A percentile compares a stretch with the other conserved stretches of the same genome.
phyloP scores from a whole-genome alignment of 2,113 vertebrate genomes.

The Cebidichthys violaceus region DNA sequence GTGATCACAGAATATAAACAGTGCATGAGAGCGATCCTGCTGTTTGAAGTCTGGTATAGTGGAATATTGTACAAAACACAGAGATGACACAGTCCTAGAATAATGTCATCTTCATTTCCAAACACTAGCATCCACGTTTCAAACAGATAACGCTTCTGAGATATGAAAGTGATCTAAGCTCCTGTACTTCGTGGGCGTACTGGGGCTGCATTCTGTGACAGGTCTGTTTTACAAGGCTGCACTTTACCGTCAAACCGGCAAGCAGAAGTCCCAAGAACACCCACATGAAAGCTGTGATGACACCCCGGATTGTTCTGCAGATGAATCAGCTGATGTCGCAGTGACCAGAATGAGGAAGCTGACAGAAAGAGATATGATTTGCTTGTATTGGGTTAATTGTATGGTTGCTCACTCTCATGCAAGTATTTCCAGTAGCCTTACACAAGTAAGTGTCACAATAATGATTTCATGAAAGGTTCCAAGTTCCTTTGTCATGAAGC shows the following conservation, averaged over 20 bases:
- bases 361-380: not conserved
- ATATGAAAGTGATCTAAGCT: not conserved
- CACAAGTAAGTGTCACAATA: not conserved
- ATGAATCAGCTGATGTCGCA: slow-evolving; percentile 13
- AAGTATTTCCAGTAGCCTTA: not conserved
- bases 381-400: not conserved
- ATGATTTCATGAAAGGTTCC: not conserved
- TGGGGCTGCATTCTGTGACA: not conserved
- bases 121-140: not conserved
- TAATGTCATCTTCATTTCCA: too few species aligned
- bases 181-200: not conserved
- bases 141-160: not conserved
- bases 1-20: too few species aligned
- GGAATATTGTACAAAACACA: too few species aligned
- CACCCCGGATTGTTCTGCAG: slow-evolving; percentile 19
- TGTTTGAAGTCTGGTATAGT: too few species aligned
- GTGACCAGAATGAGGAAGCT: slow-evolving; percentile 43
- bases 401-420: not conserved
- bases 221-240: slow-evolving; percentile 2
- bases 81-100: too few species aligned
- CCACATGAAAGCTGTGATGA: slow-evolving; percentile 33
- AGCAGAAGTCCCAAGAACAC: slow-evolving; percentile 13
- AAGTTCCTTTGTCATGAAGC: too few species aligned
- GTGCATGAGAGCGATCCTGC: too few species aligned
- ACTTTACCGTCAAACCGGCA: not conserved